phyloP scores from a whole-genome alignment of 2,113 vertebrate species.

The Aegotheles bennettii region DNA sequence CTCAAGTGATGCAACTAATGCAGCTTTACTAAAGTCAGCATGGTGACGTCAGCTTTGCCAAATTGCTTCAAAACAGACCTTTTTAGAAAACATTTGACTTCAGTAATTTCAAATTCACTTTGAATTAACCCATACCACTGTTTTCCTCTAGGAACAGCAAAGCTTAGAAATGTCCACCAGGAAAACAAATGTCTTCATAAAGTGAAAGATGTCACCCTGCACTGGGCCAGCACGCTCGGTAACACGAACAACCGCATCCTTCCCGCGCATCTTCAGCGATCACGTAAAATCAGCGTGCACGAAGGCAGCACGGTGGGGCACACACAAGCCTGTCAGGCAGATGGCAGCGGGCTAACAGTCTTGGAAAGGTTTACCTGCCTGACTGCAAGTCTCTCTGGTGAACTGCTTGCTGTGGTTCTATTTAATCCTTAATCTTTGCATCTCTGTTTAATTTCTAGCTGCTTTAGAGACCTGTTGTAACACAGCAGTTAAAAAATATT shows the following conservation, averaged over 20 bases:
- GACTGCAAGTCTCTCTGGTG: neutral
- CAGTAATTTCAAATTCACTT: neutral
- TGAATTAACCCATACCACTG: neutral
- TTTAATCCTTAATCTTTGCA: constrained; percentile 58
- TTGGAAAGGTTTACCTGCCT: neutral
- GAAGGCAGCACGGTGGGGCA: neutral
- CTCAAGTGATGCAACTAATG: neutral
- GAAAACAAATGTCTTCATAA: neutral
- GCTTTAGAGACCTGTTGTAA: constrained; percentile 63
- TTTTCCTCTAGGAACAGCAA: neutral
- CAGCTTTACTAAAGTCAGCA: neutral
- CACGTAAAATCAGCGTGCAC: too few species aligned
- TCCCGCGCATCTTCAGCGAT: neutral
- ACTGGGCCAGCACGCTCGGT: neutral
- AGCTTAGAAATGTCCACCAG: neutral
- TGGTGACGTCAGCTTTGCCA: neutral
- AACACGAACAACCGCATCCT: neutral
- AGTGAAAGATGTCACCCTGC: neutral
- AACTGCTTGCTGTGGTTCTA: neutral
- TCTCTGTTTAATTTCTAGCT: constrained; percentile 62
- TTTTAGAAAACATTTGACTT: neutral
- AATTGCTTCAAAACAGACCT: neutral
- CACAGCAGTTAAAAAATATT: constrained; percentile 72
- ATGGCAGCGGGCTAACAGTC: neutral
- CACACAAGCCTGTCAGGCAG: neutral